Percentiles rank a stretch among this genome's conserved stretches.
Evolutionary conservation across 2,797 vertebrate species (phyloP).

Genomic region (Naso thynnoides): DNA sequence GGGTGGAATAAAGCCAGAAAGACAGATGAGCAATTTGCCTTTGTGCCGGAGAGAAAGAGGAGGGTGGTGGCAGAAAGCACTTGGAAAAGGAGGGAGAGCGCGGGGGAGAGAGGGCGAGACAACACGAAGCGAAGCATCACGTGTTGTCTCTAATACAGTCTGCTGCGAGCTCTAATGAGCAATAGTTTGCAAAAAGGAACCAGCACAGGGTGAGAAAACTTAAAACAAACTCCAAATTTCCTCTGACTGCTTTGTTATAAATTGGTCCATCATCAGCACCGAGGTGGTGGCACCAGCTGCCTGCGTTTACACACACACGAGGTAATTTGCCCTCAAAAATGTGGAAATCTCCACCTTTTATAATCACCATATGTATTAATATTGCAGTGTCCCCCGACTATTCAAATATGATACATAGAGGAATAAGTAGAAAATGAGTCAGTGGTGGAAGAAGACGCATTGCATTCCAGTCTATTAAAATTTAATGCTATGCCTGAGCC

Average conservation of each 20-base stretch:
- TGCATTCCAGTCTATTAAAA: constrained; percentile 52
- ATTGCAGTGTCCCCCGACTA: constrained; percentile 43
- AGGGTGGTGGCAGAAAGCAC: constrained; percentile 13
- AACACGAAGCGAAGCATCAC: constrained; percentile 27
- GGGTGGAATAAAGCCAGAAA: constrained; percentile 40
- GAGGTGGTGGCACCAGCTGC: constrained; percentile 19
- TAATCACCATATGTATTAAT: constrained; percentile 40
- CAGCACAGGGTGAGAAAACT: constrained; percentile 11
- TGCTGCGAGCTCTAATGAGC: constrained; percentile 52
- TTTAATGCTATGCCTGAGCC: constrained; percentile 46
- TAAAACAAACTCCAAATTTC: constrained; percentile 18
- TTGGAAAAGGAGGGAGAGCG: constrained; percentile 27
- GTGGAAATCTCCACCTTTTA: constrained; percentile 25
- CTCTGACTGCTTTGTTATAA: constrained; percentile 33
- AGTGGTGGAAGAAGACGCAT: constrained; percentile 1
- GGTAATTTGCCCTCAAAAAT: constrained; percentile 36
- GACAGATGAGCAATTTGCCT: constrained; percentile 58
- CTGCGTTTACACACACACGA: constrained; percentile 29
- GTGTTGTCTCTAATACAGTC: constrained; percentile 29
- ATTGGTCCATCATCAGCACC: constrained; percentile 34
- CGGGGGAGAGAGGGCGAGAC: constrained; percentile 1
- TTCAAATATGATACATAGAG: constrained; percentile 43
- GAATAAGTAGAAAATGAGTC: constrained; percentile 15
- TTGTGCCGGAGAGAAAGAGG: constrained; percentile 36
- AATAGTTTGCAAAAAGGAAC: constrained; percentile 30